Evolutionary conservation across 2,797 vertebrate genomes (phyloP), one percentile per base, ranked within the genome.

Genomic region (Vespertilio murinus): DNA sequence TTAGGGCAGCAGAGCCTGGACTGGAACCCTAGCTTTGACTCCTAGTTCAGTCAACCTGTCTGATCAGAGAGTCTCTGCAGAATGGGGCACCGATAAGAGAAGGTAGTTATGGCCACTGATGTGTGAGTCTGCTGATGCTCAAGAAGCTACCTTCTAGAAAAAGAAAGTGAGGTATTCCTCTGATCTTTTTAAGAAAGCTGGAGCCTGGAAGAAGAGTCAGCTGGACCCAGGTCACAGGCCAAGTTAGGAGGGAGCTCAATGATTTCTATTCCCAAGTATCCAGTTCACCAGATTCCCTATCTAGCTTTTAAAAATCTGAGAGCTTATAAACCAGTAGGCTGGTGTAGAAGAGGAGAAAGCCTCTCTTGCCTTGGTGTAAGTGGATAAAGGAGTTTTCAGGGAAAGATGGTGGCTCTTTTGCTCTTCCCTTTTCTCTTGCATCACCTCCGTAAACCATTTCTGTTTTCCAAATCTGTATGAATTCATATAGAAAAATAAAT

Each of bases 401-500:
- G 38, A 81, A 78, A 20, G 18, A 28, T 3, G 70, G 22, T 80
- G 67, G 49, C 17, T 83, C 35, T 35, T 80, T 83, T 87, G 70
- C 38, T 91, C n/a, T 88, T 95, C 42, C n/a, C 12, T 88, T 90
- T 54, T 88, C 30, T 52, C 23, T 45, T 75, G 25, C 20, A 18
- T 88, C 45, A 65, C 22, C 7, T 93, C 64, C 8, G 8, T 1
- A 14, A 47, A 49, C 42, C 14, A 78, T 52, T 90, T 77, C 16
- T 77, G n/a, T 78, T 92, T 86, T 40, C 74, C 30, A 91, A 85
- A 73, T 65, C 33, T 80, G 20, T 67, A 54, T 30, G 75, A 90
- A 86, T 56, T 54, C 22, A 45, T 30, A 40, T 12, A 77, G 42
- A 61, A 95, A 69, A 81, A 8, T 25, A 89, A 49, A 17, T 35